A percentile compares a stretch with the other conserved stretches of the same genome.
Conservation (phyloP, 2,888 invertebrate genomes). For the Polydrusus pterygomalis region DNA sequence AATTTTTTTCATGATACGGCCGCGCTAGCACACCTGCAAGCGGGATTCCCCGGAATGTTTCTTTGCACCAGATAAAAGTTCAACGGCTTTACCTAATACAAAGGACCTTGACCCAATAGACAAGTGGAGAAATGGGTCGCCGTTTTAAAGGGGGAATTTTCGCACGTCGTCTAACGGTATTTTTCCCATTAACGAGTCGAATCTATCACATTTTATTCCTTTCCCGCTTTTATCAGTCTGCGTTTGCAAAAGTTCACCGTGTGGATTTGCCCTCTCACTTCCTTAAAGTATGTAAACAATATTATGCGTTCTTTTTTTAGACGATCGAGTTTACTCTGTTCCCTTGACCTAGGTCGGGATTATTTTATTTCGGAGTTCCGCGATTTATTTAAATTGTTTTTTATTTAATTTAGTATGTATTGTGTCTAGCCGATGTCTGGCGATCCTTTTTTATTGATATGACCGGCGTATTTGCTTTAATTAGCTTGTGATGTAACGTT, state of each 20-base stretch:
- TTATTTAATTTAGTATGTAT: slow-evolving; percentile 50
- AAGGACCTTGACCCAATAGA: slow-evolving; percentile 54
- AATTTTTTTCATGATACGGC: too few relatives aligned
- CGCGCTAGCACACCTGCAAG: too few relatives aligned
- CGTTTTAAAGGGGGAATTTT: slow-evolving; percentile 44
- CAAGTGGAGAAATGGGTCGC: slow-evolving; percentile 53
- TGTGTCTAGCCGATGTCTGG: slow-evolving; percentile 39
- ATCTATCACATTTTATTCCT: slow-evolving; percentile 15
- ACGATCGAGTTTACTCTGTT: slow-evolving; percentile 38
- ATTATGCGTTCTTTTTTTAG: slow-evolving; percentile 55
- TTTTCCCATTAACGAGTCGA: background rate
- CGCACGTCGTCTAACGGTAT: slow-evolving; percentile 25
- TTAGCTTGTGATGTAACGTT: background rate
- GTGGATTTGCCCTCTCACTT: slow-evolving; percentile 50
- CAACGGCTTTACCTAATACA: slow-evolving; percentile 51
- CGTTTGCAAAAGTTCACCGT: slow-evolving; percentile 33
- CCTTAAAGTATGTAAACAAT: slow-evolving; percentile 53
- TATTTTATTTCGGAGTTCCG: slow-evolving; percentile 51
- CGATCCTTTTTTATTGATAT: slow-evolving; percentile 23
- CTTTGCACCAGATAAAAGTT: slow-evolving; percentile 50
- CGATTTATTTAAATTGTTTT: slow-evolving; percentile 52
- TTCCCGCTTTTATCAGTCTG: slow-evolving; percentile 30
- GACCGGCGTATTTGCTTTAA: background rate
- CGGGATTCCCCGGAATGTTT: background rate
- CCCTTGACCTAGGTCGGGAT: slow-evolving; percentile 54